These are phyloP conservation scores for Ailurus styani DNA, from an alignment of 2,113 vertebrate species.

Conservation along the genomic window DNA sequence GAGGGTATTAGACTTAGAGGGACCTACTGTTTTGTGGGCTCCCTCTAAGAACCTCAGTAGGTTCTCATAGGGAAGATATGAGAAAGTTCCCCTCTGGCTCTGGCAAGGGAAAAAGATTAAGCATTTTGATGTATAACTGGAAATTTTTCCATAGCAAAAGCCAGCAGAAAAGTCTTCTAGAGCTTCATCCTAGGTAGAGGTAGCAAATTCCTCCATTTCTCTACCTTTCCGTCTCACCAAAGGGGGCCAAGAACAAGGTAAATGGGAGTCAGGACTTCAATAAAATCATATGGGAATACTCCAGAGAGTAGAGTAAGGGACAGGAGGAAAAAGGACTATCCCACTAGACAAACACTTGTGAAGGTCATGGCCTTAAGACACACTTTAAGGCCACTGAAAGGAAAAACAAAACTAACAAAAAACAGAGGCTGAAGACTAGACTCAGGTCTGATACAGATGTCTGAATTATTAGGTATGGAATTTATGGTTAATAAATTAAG, in stretches of 20 bases:
- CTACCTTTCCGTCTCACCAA: not conserved
- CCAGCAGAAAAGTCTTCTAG: not conserved
- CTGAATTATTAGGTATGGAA: not conserved
- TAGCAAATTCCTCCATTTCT: not conserved
- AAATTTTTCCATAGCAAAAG: not conserved
- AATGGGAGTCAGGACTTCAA: not conserved
- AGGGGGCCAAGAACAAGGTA: not conserved
- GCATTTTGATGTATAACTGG: not conserved
- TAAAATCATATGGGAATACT: not conserved
- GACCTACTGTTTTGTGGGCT: not conserved
- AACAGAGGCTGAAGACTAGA: not conserved
- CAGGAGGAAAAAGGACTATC: not conserved
- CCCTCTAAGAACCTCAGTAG: not conserved
- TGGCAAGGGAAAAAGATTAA: not conserved
- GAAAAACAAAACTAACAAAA: not conserved
- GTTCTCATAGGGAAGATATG: not conserved
- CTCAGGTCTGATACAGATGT: not conserved
- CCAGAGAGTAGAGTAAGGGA: not conserved
- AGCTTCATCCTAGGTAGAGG: not conserved
- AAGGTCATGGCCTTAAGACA: not conserved
- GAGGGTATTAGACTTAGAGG: not conserved
- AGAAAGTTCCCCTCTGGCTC: not conserved
- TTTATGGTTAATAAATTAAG: not conserved
- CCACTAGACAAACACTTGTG: not conserved
- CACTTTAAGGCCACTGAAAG: not conserved